These are phyloP conservation scores for Trypoxylon attenuatum DNA, from an alignment of 2,888 invertebrate genomes.

Conservation along the genomic window DNA sequence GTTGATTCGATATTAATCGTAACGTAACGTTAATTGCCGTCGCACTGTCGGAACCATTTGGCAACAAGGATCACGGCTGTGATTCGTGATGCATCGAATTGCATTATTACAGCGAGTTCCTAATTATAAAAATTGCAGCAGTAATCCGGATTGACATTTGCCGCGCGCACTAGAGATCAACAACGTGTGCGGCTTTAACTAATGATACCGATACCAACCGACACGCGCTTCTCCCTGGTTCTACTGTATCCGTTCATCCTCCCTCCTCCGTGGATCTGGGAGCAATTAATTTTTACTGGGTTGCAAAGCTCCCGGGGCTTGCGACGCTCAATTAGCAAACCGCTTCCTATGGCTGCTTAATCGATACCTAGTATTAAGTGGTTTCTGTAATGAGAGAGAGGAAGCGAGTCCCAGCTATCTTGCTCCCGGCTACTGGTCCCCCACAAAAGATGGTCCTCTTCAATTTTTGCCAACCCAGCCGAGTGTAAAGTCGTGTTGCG, in stretches of 20 bases:
- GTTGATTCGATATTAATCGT: conserved; percentile 47
- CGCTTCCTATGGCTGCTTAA: conserved; percentile 19
- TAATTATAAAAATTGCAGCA: conserved; percentile 25
- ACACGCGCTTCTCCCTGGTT: no score
- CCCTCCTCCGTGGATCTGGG: conserved; percentile 7
- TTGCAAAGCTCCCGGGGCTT: background rate
- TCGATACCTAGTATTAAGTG: background rate
- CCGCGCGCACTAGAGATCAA: no score
- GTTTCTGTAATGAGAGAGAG: background rate
- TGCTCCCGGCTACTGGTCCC: background rate
- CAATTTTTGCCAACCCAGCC: no score
- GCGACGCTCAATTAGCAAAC: background rate
- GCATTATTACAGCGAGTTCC: conserved; percentile 29
- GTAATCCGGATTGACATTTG: no score
- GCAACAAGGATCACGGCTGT: conserved; percentile 18
- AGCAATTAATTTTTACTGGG: conserved; percentile 46
- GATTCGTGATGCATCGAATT: conserved; percentile 4
- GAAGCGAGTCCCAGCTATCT: no score
- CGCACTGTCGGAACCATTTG: conserved; percentile 35
- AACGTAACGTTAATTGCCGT: conserved; percentile 42
- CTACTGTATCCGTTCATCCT: no score
- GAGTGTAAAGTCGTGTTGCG: no score
- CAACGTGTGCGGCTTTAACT: no score
- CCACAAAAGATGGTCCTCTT: no score
- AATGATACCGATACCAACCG: conserved; percentile 27